Conservation (phyloP, 2,113 vertebrate genomes). For the Gymnorhina tibicen region DNA sequence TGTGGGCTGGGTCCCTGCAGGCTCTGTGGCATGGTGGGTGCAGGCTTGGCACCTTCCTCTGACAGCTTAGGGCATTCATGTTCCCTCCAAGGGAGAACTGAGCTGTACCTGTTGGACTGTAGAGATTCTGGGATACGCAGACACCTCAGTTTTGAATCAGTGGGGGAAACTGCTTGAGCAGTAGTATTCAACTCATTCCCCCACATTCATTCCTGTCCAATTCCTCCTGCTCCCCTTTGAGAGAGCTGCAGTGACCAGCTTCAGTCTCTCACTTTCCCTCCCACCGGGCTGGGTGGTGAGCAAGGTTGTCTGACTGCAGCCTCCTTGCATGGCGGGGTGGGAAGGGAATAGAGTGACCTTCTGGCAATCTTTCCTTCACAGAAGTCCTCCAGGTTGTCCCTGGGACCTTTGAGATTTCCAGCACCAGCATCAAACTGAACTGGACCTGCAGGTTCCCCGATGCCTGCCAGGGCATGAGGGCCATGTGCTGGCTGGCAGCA, state of each 20-base stretch:
- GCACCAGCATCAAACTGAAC: conserved; percentile 17
- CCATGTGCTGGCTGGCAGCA: background rate
- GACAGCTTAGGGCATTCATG: background rate
- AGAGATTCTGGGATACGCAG: background rate
- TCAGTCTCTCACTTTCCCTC: background rate
- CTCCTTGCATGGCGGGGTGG: too few relatives aligned
- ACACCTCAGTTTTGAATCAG: background rate
- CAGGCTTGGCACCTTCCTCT: background rate
- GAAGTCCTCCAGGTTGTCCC: background rate
- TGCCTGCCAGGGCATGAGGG: background rate
- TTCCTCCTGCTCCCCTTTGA: background rate
- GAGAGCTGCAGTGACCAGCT: background rate
- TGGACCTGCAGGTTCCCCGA: background rate
- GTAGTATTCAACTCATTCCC: background rate
- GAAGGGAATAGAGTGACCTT: background rate
- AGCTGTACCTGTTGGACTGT: background rate
- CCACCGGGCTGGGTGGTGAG: fast-evolving
- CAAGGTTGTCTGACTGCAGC: background rate
- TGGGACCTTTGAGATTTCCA: background rate
- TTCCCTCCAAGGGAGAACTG: background rate
- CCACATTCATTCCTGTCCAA: background rate
- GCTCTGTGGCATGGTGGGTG: background rate
- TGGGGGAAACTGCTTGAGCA: background rate
- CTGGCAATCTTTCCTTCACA: background rate
- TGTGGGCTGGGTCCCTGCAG: background rate